A percentile compares a stretch with the other conserved stretches of the same genome.
phyloP scores from a whole-genome alignment of 2,797 vertebrate species.

The Halcyon badia region DNA sequence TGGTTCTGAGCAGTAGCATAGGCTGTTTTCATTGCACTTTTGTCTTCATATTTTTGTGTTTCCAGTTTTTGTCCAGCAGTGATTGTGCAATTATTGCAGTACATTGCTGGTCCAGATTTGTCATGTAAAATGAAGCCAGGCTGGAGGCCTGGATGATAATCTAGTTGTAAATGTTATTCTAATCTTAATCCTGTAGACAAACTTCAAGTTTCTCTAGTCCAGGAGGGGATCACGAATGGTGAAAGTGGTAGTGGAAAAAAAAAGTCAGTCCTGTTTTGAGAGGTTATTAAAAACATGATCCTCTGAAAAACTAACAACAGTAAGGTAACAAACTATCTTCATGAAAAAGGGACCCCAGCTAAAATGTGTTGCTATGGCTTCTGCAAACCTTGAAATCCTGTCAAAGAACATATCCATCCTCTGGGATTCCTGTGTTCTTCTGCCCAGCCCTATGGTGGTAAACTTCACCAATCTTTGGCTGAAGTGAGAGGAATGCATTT shows the following conservation, averaged over 20 bases:
- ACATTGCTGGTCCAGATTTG: not conserved
- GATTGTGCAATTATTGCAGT: not conserved
- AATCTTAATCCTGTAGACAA: not conserved
- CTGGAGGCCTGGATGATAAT: not conserved
- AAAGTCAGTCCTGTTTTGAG: not conserved
- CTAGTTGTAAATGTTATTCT: not conserved
- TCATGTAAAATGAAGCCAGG: not conserved
- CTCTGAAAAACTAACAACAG: not conserved
- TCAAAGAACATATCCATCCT: not conserved
- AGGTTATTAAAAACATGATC: not conserved
- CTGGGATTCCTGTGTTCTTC: not conserved
- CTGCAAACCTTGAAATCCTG: not conserved
- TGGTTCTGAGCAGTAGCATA: not conserved
- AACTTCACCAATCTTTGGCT: not conserved
- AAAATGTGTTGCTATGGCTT: not conserved
- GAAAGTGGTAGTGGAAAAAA: not conserved
- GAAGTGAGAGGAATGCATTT: not conserved
- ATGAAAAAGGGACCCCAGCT: not conserved
- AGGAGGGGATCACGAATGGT: not conserved
- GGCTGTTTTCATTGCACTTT: not conserved
- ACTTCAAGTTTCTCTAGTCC: not conserved
- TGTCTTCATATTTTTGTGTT: not conserved
- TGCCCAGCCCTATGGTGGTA: not conserved
- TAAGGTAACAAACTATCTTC: not conserved
- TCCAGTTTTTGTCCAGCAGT: not conserved